Conservation (phyloP, 1,140 invertebrate genomes). For the Trichogramma pretiosum region DNA sequence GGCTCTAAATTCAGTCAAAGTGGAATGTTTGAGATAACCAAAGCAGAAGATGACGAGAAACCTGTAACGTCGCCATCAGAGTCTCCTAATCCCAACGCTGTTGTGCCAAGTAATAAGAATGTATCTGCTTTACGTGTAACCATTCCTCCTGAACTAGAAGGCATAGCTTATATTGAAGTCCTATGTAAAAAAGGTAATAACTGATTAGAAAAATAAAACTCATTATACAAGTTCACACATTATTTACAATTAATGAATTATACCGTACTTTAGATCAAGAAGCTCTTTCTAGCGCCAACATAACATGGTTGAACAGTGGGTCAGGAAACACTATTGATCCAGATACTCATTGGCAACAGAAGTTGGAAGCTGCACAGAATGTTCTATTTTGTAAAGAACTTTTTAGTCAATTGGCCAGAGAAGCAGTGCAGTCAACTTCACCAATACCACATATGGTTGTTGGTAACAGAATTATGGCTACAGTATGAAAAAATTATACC, state of each 20-base stretch:
- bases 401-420: slow-evolving; percentile 87
- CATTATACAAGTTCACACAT: neutral
- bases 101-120: slow-evolving; percentile 38
- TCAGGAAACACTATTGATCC: slow-evolving; percentile 57
- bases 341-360: slow-evolving; percentile 87
- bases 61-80: slow-evolving; percentile 46
- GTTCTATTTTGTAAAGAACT: slow-evolving; percentile 96
- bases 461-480: slow-evolving; percentile 93
- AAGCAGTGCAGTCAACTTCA: slow-evolving; percentile 86
- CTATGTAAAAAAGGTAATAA: slow-evolving; percentile 77
- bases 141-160: slow-evolving; percentile 87
- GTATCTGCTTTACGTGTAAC: slow-evolving; percentile 83
- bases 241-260: neutral
- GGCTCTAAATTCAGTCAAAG: slow-evolving; percentile 88
- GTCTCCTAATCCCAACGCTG: slow-evolving; percentile 37
- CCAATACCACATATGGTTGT: slow-evolving; percentile 94
- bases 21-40: slow-evolving; percentile 93
- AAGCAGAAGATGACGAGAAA: slow-evolving; percentile 76
- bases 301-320: slow-evolving; percentile 64
- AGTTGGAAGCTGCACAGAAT: slow-evolving; percentile 92
- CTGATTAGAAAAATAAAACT: neutral
- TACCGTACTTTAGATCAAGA: slow-evolving; percentile 59
- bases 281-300: slow-evolving; percentile 67
- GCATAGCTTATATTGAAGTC: slow-evolving; percentile 91
- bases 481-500: slow-evolving; percentile 46